Conservation (phyloP, 2,797 vertebrate genomes). For the Balearica regulorum region DNA sequence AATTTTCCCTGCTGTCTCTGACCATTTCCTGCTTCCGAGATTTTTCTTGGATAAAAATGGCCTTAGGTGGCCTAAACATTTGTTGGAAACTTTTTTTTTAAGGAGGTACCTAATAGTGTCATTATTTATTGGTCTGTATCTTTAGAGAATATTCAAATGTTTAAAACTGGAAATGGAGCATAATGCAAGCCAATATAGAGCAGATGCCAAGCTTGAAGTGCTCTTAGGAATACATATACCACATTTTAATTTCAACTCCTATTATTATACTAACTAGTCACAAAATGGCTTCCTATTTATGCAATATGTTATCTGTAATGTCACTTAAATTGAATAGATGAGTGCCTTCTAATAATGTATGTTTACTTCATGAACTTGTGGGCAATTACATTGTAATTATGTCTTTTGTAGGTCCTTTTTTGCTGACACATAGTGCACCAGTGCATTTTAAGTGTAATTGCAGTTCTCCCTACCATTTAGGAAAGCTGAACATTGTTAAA, state of each 20-base stretch:
- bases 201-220: slow-evolving; percentile 64
- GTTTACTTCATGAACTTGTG: slow-evolving; percentile 80
- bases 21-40: not conserved
- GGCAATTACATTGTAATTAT: slow-evolving; percentile 82
- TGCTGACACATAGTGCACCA: slow-evolving; percentile 76
- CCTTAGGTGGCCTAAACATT: not conserved
- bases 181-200: slow-evolving; percentile 47
- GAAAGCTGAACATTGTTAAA: slow-evolving; percentile 76
- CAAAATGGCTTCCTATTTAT: slow-evolving; percentile 76
- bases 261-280: slow-evolving; percentile 76
- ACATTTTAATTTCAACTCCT: slow-evolving; percentile 73
- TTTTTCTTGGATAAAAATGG: not conserved
- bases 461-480: slow-evolving; percentile 77
- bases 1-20: not conserved
- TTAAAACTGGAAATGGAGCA: slow-evolving; percentile 47
- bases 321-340: slow-evolving; percentile 78
- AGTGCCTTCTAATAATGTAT: slow-evolving; percentile 80
- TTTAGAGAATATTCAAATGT: slow-evolving; percentile 37
- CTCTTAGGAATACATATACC: slow-evolving; percentile 61
- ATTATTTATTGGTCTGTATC: not conserved
- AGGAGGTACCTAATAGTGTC: not conserved
- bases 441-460: slow-evolving; percentile 79
- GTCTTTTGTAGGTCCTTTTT: slow-evolving; percentile 78
- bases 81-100: not conserved
- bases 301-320: slow-evolving; percentile 75